Base-by-base conservation (phyloP, 2,888 invertebrate genomes). In the Seira sanloemensis region DNA sequence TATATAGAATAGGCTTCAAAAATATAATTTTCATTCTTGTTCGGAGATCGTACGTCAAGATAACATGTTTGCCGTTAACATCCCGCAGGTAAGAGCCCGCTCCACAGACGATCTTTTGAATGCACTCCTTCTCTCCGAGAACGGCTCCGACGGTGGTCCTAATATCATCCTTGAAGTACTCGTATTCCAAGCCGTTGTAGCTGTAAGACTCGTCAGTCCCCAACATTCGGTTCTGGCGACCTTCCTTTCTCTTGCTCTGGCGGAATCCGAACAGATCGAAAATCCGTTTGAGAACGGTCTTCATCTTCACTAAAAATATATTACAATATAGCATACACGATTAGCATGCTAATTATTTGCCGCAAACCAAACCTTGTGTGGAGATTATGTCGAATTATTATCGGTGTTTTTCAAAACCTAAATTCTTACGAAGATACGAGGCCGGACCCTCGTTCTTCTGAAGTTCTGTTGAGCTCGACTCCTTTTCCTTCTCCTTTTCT, bases 111-210 rank as follows among this genome's bases (percentile, higher is more conserved):
- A 85, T 87, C 24, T 86, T 74, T 69, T 86, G 88, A 66, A 88
- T 75, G 75, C 89, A 89, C 27, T 89, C 88, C 58, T 85, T 83
- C 27, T 85, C 67, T 25, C 89, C 89, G 21, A 89, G 37, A 1
- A 87, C 83, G 21, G 89, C 89, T 4, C 88, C 88, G 19, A 88
- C 87, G 5, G 88, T 88, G 12, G 88, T 86, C 46, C 88, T 78
- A 12, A 89, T 81, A 68, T 89, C 87, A 27, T 88, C 86, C 7
- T 71, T 73, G 78, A 86, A 89, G 46, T 67, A 69, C 9, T 58
- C 81, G n/a, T 74, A 72, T 2, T 84, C 84, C 21, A 85, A 50
- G 19, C 83, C 84, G 16, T 86, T 86, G 50, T 85, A 58, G 19
- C n/a, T 66, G 65, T 75, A 82, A 0, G 76, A 75, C n/a, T 74